Evolutionary conservation across 2,797 vertebrate species (phyloP), one percentile per base, ranked within the genome.

Genomic region (Cirrhinus mrigala): DNA sequence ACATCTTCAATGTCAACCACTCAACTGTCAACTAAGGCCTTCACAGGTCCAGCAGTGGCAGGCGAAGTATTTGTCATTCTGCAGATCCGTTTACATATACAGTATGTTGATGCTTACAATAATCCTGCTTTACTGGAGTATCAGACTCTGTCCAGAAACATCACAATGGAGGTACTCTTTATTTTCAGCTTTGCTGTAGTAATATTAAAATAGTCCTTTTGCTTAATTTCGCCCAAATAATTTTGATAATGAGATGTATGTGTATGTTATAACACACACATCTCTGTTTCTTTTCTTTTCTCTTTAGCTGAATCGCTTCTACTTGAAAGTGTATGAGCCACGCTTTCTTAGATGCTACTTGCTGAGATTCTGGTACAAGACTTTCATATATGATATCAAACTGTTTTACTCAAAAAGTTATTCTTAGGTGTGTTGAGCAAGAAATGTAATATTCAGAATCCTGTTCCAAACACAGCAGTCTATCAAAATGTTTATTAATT

Each of bases 91-190:
- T 27, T 62, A 24, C 60, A 62, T 5, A 62, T 27, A 15, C n/a
- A 27, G 24, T 62, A 27, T 62, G 6, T 62, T 62, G 60, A 27
- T 62, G 60, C 60, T 62, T 62, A 62, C 60, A 62, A 5, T 62
- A 27, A 62, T 27, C 60, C 60, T 62, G 60, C 60, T 62, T 62
- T n/a, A 62, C 3, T 27, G n/a, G 60, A 62, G n/a, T 62, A 62
- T 62, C 60, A 62, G 60, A 62, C 60, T 62, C 60, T 27, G 24
- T 62, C 60, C 60, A 62, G 60, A 62, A 62, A 62, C 60, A 62
- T 62, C 60, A 62, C 60, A 14, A 14, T 62, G 24, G 60, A 62
- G 60, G 60, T 62, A 62, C 5, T 62, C 24, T 27, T 33, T 37
- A 68, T 33, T 33, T 33, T 0, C 3, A 37, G 3, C 10, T 20